Base-by-base conservation (phyloP, 2,888 invertebrate species). In the Chrysodeixis includens region DNA sequence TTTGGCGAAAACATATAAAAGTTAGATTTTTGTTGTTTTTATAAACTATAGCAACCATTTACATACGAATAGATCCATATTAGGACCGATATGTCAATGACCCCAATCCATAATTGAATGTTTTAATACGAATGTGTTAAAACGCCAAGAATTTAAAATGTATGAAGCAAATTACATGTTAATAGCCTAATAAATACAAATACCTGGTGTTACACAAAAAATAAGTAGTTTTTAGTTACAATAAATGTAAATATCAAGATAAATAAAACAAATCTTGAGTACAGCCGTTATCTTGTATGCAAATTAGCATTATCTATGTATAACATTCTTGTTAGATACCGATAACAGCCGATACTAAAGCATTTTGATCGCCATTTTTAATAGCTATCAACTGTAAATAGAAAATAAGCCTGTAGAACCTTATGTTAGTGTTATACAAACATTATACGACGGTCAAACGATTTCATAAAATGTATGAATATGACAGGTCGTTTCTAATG, bases 141-240 rank as follows among this genome's bases (percentile, higher is more conserved):
- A 26, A n/a, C 18, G 14, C 6, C 10, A 4, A 49, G 10, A 66
- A 56, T 71, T 75, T 70, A 59, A 76, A 76, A 69, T 70, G 12
- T 30, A 73, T 73, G 58, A 32, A 53, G 40, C 62, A 55, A 70
- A 79, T 67, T 51, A 20, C 26, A 32, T 30, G 16, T 56, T 67
- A 73, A 63, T 62, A 59, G 55, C 53, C 26, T 22, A 46, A 71
- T 79, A 76, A 79, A 79, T 73, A 71, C 51, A 52, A 35, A 54
- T 51, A 71, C 59, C 46, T 66, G 7, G 35, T 30, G 32, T 58
- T 61, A 62, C 49, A 62, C 44, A 55, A 60, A 66, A 61, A 56
- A 66, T 65, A 61, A 51, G 61, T 30, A 51, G 26, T 60, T 61
- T 20, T 20, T 20, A 26, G 44, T 22, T 16, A 0, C 0, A 56